Evolutionary conservation across 2,888 invertebrate species (phyloP).

Genomic region (Hemicrepidius hirtus): DNA sequence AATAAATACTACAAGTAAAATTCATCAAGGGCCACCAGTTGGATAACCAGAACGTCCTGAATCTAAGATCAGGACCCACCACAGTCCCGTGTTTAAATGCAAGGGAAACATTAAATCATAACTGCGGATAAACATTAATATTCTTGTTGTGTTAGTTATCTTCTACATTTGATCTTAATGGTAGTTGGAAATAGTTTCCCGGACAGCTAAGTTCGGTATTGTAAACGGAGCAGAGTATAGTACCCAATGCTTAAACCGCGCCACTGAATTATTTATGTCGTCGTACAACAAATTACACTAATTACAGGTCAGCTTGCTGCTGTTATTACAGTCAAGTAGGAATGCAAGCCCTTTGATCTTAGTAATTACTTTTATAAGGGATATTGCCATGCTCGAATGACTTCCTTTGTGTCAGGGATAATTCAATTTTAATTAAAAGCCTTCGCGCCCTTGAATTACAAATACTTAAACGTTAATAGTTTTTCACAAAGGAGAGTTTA

Average conservation of each 20-base stretch:
- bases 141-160: slow-evolving; percentile 66
- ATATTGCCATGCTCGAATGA: slow-evolving; percentile 45
- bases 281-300: slow-evolving; percentile 63
- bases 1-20: slow-evolving; percentile 28
- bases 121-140: slow-evolving; percentile 63
- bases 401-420: slow-evolving; percentile 42
- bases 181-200: slow-evolving; percentile 69
- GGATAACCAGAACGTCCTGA: slow-evolving; percentile 4
- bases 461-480: slow-evolving; percentile 32
- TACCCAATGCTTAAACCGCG: slow-evolving; percentile 38
- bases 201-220: slow-evolving; percentile 57
- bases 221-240: slow-evolving; percentile 48
- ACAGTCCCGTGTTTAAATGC: slow-evolving; percentile 23
- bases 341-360: slow-evolving; percentile 51
- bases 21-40: neutral
- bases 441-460: slow-evolving; percentile 34
- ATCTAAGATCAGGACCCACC: neutral
- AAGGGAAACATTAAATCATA: slow-evolving; percentile 59
- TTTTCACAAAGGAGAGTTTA: neutral
- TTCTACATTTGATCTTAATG: slow-evolving; percentile 69
- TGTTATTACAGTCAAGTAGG: slow-evolving; percentile 51
- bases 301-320: slow-evolving; percentile 58
- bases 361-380: slow-evolving; percentile 52
- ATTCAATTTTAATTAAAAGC: slow-evolving; percentile 49
- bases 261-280: slow-evolving; percentile 52